Evolutionary conservation across 2,797 vertebrate genomes (phyloP), one percentile per base, ranked within the genome.

Genomic region (Lophotriccus pileatus): DNA sequence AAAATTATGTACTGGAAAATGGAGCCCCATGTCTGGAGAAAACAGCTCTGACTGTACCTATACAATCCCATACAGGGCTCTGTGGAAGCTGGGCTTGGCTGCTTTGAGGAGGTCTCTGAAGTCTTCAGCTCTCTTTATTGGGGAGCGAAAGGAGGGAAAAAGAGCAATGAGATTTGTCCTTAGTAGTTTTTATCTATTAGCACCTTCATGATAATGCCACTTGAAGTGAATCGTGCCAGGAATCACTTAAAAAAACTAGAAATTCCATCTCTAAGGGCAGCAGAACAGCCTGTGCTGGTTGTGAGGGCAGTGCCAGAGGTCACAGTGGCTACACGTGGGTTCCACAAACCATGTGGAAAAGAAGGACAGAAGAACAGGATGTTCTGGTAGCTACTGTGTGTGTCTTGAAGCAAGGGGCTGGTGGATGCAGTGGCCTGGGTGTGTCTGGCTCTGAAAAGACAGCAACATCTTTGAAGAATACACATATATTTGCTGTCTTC

Each of bases 1-100:
- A 95, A 95, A 96, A 95, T 88, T 89, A 82, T 69, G 77, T 93
- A 73, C 88, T 69, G 56, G 91, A 84, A 95, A 95, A 88, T 63
- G 92, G 89, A 94, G 70, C 70, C 89, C 88, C 0, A 1, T 91
- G 78, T 92, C 63, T 94, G 80, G 67, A 76, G 90, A 69, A 93
- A 84, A 80, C 56, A 77, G 59, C 70, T 74, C 37, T 75, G 49
- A 16, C 58, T 78, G 34, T 88, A 62, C 70, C 76, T 90, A 5
- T 90, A 49, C 32, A 59, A 22, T 52, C 37, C 32, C 43, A 5
- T 64, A 25, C 9, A 47, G 80, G 28, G n/a, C 50, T 77, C 36
- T 52, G 14, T 58, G 80, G 39, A 86, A 94, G 28, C 20, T 73
- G 43, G 43, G 58, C 43, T 87, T 84, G 59, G 24, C n/a, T 87